Conservation (phyloP, 1,140 invertebrate species). For the Adoxophyes honmai region DNA sequence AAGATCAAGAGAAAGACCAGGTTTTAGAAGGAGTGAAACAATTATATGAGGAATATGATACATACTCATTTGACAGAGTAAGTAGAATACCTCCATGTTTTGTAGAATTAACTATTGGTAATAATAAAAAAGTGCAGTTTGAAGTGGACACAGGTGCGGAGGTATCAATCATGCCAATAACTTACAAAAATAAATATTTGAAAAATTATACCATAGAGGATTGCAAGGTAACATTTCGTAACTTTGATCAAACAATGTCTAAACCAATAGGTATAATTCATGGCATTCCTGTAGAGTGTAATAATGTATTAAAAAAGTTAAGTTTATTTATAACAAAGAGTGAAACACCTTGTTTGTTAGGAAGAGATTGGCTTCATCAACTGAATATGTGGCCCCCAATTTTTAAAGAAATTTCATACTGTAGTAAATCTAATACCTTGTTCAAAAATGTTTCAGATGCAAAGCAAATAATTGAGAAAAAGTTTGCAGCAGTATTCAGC, state of each 20-base stretch:
- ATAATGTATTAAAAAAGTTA: not conserved
- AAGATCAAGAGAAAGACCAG: not conserved
- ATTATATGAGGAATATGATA: not conserved
- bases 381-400: not conserved
- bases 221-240: not conserved
- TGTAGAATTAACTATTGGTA: not conserved
- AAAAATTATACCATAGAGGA: not conserved
- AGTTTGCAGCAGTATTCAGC: not conserved
- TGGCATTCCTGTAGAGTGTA: not conserved
- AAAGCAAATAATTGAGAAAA: slow-evolving; percentile 23
- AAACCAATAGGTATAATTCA: not conserved
- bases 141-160: not conserved
- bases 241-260: not conserved
- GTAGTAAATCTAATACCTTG: not conserved
- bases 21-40: not conserved
- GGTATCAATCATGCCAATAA: not conserved
- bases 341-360: not conserved
- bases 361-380: not conserved
- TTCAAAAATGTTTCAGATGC: slow-evolving; percentile 18
- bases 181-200: not conserved
- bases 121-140: not conserved
- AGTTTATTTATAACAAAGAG: not conserved
- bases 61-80: not conserved
- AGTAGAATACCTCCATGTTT: not conserved
- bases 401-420: not conserved